Evolutionary conservation across 2,888 invertebrate genomes (phyloP).

Genomic region (Drosophila imparisetae): DNA sequence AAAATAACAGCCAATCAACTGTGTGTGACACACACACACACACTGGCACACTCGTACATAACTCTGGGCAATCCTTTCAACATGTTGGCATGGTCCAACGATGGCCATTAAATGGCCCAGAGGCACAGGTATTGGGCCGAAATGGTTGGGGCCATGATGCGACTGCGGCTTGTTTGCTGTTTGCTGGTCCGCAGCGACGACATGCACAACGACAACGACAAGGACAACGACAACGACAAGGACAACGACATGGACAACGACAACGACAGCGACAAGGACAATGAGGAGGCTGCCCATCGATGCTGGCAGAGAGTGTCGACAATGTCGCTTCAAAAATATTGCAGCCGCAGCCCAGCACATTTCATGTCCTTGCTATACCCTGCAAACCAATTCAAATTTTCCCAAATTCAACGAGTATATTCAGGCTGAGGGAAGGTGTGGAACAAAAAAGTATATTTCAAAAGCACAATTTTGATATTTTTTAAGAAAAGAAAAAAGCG

Average conservation of each 20-base stretch:
- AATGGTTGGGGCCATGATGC: constrained; percentile 18
- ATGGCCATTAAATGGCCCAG: constrained; percentile 65
- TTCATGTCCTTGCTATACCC: constrained; percentile 54
- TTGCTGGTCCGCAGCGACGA: constrained; percentile 67
- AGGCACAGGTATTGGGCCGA: constrained; percentile 40
- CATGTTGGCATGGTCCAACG: constrained; percentile 59
- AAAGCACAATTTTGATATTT: not conserved
- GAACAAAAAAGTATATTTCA: not conserved
- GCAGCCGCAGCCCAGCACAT: constrained; percentile 57
- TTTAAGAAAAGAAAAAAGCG: fast-evolving
- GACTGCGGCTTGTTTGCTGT: constrained; percentile 76
- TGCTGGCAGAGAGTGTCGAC: constrained; percentile 65
- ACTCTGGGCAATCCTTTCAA: constrained; percentile 78
- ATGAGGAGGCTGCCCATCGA: constrained; percentile 54
- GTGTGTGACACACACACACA: constrained; percentile 49
- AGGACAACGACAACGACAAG: constrained; percentile 38
- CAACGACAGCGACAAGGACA: constrained; percentile 4
- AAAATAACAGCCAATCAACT: constrained; percentile 81
- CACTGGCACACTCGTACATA: constrained; percentile 43
- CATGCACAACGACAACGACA: constrained; percentile 56
- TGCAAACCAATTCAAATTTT: not conserved
- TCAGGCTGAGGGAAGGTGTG: not conserved
- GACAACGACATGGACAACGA: constrained; percentile 7
- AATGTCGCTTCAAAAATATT: constrained; percentile 80
- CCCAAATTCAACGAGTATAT: not conserved